A percentile compares a stretch with the other conserved stretches of the same genome.
Conservation (phyloP, 2,888 invertebrate genomes). For the Pegoplata infirma region DNA sequence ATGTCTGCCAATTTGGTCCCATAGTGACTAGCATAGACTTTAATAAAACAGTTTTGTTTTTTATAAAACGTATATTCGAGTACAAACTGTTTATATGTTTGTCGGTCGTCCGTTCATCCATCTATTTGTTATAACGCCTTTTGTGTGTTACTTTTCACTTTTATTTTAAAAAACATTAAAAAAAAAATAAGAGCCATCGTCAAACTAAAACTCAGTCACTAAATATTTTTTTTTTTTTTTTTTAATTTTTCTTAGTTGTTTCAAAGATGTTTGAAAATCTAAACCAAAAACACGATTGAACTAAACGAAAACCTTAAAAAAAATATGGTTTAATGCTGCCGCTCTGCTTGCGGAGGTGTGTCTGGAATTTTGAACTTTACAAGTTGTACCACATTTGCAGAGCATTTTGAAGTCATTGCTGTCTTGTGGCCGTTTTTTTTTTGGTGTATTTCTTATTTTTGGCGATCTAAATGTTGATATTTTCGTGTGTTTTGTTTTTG, state of each 20-base stretch:
- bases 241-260: too few species aligned
- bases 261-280: conserved; percentile 50
- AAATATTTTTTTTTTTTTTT: conserved; percentile 31
- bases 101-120: too few species aligned
- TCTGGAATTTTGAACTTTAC: conserved; percentile 64
- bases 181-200: conserved; percentile 3
- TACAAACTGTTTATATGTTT: background rate
- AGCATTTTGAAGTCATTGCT: conserved; percentile 37
- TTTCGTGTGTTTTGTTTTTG: too few species aligned
- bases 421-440: conserved; percentile 32
- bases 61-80: background rate
- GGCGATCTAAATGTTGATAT: conserved; percentile 28
- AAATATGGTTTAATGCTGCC: conserved; percentile 54
- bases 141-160: conserved; percentile 42
- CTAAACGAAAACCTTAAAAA: conserved; percentile 16
- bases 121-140: conserved; percentile 39
- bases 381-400: conserved; percentile 44
- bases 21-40: conserved; percentile 3
- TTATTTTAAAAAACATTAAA: conserved; percentile 10
- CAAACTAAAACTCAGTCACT: conserved; percentile 42
- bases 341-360: conserved; percentile 61
- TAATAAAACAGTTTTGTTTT: background rate
- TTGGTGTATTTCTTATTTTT: conserved; percentile 6
- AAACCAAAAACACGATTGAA: conserved; percentile 54
- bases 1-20: too few species aligned